Percentiles rank a stretch among this genome's conserved stretches.
Conservation (phyloP, 2,113 vertebrate species). For the Arizona elegans region DNA sequence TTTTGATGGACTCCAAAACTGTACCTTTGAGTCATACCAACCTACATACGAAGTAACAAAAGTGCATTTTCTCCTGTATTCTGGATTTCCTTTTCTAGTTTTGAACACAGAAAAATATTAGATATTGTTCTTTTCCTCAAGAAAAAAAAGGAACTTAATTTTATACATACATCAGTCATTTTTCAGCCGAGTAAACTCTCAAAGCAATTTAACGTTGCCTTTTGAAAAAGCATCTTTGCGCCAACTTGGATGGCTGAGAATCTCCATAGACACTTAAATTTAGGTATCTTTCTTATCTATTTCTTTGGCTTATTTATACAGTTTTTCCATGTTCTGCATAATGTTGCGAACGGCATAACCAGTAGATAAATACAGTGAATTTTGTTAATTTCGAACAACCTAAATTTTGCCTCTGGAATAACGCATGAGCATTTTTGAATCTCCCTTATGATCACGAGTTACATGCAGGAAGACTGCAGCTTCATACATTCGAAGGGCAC, state of each 20-base stretch:
- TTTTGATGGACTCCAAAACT: not conserved
- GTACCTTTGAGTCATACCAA: not conserved
- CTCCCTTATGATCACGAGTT: not conserved
- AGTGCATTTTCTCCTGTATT: not conserved
- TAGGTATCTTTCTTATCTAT: not conserved
- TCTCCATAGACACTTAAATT: not conserved
- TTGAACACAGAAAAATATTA: not conserved
- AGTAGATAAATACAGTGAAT: not conserved
- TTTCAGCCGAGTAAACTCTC: not conserved
- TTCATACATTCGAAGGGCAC: constrained; percentile 38
- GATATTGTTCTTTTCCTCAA: not conserved
- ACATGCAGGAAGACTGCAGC: not conserved
- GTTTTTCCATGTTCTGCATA: not conserved
- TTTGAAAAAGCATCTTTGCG: not conserved
- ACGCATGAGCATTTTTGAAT: not conserved
- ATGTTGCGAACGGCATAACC: not conserved
- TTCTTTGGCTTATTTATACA: not conserved
- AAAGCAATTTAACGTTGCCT: not conserved
- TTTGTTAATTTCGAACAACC: not conserved
- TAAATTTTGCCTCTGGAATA: not conserved
- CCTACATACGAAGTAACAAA: not conserved
- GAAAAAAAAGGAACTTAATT: not conserved
- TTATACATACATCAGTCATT: not conserved
- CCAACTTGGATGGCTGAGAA: not conserved
- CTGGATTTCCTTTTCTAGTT: not conserved